These are phyloP conservation scores for Andrena haemorrhoa DNA, from an alignment of 2,888 invertebrate species.

Conservation along the genomic window DNA sequence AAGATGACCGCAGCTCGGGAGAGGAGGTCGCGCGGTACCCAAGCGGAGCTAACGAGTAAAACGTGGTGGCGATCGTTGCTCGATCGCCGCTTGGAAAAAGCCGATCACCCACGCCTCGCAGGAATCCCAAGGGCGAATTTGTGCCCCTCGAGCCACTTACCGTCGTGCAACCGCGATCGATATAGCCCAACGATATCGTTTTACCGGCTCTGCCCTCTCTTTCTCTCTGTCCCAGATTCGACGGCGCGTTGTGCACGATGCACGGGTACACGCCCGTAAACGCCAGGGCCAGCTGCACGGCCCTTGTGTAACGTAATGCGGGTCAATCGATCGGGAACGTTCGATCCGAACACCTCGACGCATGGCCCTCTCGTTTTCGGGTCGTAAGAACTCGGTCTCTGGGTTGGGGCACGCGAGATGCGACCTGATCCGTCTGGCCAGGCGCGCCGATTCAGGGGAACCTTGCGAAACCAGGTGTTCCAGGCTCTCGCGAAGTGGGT, in stretches of 20 bases:
- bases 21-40: slow-evolving; percentile 1
- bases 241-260: slow-evolving; percentile 22
- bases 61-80: slow-evolving; percentile 41
- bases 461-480: neutral
- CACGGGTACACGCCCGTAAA: slow-evolving; percentile 40
- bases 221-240: slow-evolving; percentile 69
- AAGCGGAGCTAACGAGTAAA: slow-evolving; percentile 21
- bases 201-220: slow-evolving; percentile 60
- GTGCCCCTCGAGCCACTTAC: slow-evolving; percentile 48
- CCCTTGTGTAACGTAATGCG: slow-evolving; percentile 66
- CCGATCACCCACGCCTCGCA: slow-evolving; percentile 74
- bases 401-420: slow-evolving; percentile 12
- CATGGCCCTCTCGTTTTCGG: slow-evolving; percentile 4
- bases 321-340: slow-evolving; percentile 62
- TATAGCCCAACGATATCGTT: slow-evolving; percentile 52
- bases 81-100: slow-evolving; percentile 54
- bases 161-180: slow-evolving; percentile 53
- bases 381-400: slow-evolving; percentile 1
- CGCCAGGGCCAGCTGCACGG: slow-evolving; percentile 59
- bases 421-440: neutral
- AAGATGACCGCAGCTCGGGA: neutral
- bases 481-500: neutral
- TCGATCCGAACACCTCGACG: slow-evolving; percentile 26
- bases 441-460: neutral
- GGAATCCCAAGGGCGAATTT: slow-evolving; percentile 75